Conservation (phyloP, 1,140 invertebrate genomes). For the Meloidogyne hapla region DNA sequence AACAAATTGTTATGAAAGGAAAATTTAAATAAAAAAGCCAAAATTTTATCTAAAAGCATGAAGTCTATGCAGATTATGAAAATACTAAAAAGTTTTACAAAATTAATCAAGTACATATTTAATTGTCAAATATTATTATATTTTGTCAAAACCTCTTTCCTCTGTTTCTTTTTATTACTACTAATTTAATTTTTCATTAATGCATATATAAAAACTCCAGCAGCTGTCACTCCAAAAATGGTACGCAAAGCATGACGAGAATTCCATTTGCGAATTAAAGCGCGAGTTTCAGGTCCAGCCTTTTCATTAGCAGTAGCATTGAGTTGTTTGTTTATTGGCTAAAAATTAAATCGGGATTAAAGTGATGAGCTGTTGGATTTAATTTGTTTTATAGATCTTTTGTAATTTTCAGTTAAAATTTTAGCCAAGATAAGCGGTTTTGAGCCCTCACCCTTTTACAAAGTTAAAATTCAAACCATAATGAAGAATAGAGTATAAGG, state of each 20-base stretch:
- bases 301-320: neutral
- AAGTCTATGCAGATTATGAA: too few relatives aligned
- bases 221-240: neutral
- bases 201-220: constrained; percentile 8
- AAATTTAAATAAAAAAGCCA: too few relatives aligned
- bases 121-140: neutral
- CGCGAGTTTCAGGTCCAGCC: neutral
- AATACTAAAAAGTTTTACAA: neutral
- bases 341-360: neutral
- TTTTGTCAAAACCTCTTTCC: neutral
- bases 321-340: constrained; percentile 5
- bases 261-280: neutral
- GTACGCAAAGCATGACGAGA: neutral
- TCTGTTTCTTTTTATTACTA: neutral
- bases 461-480: neutral
- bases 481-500: constrained; percentile 4
- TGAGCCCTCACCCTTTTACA: too few relatives aligned
- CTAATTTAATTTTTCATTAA: constrained; percentile 4
- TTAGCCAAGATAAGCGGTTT: too few relatives aligned
- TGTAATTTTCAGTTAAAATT: too few relatives aligned
- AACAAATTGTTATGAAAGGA: too few relatives aligned
- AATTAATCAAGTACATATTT: neutral
- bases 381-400: too few relatives aligned
- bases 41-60: too few relatives aligned
- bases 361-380: too few relatives aligned